These are phyloP conservation scores for Parazoanthus atlanticus DNA, from an alignment of 92 coral and sea anemone genomes.

Conservation along the genomic window DNA sequence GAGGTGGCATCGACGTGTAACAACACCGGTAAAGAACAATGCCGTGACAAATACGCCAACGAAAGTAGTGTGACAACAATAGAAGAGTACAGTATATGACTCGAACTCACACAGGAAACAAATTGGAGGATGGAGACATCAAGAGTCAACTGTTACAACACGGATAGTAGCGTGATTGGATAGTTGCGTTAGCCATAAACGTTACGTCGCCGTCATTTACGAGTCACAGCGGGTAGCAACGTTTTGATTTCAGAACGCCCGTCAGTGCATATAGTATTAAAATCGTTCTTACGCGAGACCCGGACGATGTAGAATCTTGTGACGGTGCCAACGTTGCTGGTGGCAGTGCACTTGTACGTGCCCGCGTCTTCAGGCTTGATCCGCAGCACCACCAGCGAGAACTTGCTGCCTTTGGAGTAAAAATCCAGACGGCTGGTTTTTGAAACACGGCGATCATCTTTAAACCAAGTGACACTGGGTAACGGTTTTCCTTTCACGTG, in stretches of 20 bases:
- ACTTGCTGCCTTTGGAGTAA: constrained; percentile 37
- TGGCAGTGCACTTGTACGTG: constrained; percentile 58
- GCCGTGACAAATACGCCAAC: not conserved
- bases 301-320: constrained; percentile 46
- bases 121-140: not conserved
- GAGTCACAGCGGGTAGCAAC: not conserved
- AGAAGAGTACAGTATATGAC: not conserved
- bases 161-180: not conserved
- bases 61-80: not conserved
- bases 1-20: not conserved
- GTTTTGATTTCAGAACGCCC: not conserved
- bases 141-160: too few relatives aligned
- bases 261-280: not conserved
- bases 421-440: constrained; percentile 49
- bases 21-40: not conserved
- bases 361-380: constrained; percentile 55
- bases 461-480: constrained; percentile 59
- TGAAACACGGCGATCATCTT: constrained; percentile 45
- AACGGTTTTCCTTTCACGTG: constrained; percentile 58
- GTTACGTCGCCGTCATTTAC: not conserved
- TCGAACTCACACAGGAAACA: not conserved
- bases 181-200: not conserved
- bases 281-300: constrained; percentile 44
- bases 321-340: constrained; percentile 47
- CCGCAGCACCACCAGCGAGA: constrained; percentile 51